These are phyloP conservation scores for Drosophila seguyi DNA, from an alignment of 1,140 invertebrate species.

Conservation along the genomic window DNA sequence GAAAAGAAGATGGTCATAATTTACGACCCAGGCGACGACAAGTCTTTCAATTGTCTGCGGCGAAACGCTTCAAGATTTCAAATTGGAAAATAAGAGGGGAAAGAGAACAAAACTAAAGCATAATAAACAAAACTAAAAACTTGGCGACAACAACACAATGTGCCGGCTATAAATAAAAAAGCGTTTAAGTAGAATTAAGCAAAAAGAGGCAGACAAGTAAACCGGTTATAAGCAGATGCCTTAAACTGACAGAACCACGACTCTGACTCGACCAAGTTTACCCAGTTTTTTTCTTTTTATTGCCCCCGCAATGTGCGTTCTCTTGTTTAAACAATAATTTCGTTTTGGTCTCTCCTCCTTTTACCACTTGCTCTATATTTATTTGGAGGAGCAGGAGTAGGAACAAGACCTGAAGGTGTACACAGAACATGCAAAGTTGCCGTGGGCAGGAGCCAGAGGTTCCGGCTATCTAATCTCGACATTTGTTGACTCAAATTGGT, in stretches of 20 bases:
- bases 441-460: conserved; percentile 44
- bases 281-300: conserved; percentile 43
- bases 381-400: conserved; percentile 5
- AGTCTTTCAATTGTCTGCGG: conserved; percentile 48
- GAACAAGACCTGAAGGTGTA: background rate
- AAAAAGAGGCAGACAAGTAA: conserved; percentile 31
- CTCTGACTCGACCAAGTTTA: conserved; percentile 57
- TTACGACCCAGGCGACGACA: conserved; percentile 41
- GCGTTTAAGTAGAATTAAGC: conserved; percentile 58
- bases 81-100: conserved; percentile 23
- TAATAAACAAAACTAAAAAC: conserved; percentile 47
- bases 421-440: conserved; percentile 29
- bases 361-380: conserved; percentile 44
- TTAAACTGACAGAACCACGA: conserved; percentile 23
- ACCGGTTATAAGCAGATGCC: conserved; percentile 63
- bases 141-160: conserved; percentile 17
- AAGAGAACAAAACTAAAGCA: conserved; percentile 24
- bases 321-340: conserved; percentile 61
- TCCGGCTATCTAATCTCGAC: conserved; percentile 71
- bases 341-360: conserved; percentile 19
- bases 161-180: conserved; percentile 65
- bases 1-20: conserved; percentile 29
- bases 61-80: conserved; percentile 29
- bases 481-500: conserved; percentile 84
- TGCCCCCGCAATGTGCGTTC: conserved; percentile 28